Percentiles rank a stretch among this genome's conserved stretches.
Conservation (phyloP, 2,888 invertebrate genomes). For the Clanis bilineata region DNA sequence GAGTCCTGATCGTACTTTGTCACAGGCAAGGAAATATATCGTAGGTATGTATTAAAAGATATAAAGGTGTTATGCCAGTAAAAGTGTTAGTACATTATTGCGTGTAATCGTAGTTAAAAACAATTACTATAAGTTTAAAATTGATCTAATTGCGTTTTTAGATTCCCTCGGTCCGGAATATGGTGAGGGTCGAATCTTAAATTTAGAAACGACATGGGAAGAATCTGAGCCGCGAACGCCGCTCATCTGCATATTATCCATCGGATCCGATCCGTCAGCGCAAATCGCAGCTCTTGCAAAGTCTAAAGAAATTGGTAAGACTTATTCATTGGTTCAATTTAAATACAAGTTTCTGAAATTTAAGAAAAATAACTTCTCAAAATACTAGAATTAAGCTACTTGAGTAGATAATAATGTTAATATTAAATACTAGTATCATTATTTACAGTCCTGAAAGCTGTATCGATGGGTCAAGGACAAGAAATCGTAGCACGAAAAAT, state of each 20-base stretch:
- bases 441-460: constrained; percentile 87
- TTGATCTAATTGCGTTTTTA: constrained; percentile 45
- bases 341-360: too few species aligned
- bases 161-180: constrained; percentile 93
- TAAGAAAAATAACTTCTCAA: too few species aligned
- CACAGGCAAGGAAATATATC: constrained; percentile 95
- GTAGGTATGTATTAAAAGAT: constrained; percentile 79
- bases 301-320: constrained; percentile 90
- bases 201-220: constrained; percentile 93
- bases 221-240: constrained; percentile 95
- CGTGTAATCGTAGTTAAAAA: too few species aligned
- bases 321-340: background rate
- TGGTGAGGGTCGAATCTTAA: constrained; percentile 95
- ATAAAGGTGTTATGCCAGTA: too few species aligned
- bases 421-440: background rate
- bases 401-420: background rate
- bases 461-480: constrained; percentile 99
- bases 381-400: too few species aligned
- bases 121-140: background rate
- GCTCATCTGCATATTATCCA: constrained; percentile 95
- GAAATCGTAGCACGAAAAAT: constrained; percentile 92
- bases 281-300: constrained; percentile 95
- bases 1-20: constrained; percentile 97
- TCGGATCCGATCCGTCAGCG: constrained; percentile 98
- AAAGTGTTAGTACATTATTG: too few species aligned